phyloP scores from a whole-genome alignment of 2,797 vertebrate genomes.

The Siniperca undulata region DNA sequence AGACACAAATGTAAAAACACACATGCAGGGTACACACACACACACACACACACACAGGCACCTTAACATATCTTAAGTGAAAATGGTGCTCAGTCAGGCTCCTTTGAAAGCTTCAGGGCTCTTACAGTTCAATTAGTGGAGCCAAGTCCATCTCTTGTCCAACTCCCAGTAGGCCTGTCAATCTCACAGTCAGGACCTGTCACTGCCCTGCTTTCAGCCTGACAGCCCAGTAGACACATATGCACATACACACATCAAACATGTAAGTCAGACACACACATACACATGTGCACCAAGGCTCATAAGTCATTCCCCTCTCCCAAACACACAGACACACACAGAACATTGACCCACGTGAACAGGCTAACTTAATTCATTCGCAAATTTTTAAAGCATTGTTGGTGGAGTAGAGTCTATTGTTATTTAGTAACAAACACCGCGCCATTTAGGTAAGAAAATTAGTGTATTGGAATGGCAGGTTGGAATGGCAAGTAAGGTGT shows the following conservation, averaged over 20 bases:
- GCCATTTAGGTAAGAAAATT: neutral
- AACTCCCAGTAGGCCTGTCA: conserved; percentile 76
- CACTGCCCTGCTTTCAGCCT: conserved; percentile 74
- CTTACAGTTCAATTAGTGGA: conserved; percentile 76
- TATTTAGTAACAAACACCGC: neutral
- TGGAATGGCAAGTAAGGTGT: neutral
- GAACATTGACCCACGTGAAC: neutral
- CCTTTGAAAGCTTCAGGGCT: conserved; percentile 70
- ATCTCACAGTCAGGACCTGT: conserved; percentile 76
- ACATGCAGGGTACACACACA: conserved; percentile 8
- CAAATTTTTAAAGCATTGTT: neutral
- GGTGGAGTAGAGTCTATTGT: neutral
- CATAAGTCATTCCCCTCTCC: neutral
- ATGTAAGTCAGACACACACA: conserved; percentile 31
- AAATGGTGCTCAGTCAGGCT: conserved; percentile 45
- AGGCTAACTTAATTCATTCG: conserved; percentile 13
- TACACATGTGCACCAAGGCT: neutral
- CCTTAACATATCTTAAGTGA: conserved; percentile 52
- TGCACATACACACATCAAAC: conserved; percentile 41
- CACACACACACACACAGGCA: neutral
- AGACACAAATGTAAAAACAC: conserved; percentile 33
- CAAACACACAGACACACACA: neutral
- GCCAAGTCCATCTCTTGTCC: conserved; percentile 71
- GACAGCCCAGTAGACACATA: conserved; percentile 62
- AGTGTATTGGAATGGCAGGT: neutral